Evolutionary conservation across 1,140 invertebrate genomes (phyloP).

Genomic region (Anthonomus grandis): DNA sequence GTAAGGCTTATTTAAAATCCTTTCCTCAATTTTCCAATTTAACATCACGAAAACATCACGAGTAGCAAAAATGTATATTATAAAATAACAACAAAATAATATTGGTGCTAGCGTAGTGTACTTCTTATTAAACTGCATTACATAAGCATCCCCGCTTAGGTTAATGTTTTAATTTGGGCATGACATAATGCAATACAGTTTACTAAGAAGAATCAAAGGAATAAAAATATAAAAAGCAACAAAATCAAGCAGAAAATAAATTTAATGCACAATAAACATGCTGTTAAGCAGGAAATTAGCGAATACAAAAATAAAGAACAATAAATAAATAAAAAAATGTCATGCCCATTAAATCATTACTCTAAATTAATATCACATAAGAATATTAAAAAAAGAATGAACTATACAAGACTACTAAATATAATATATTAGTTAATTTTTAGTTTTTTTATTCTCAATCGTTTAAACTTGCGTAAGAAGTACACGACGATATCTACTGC

Average conservation of each 20-base stretch:
- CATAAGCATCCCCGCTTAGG: background rate
- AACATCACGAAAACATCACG: no score
- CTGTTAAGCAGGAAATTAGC: conserved; percentile 34
- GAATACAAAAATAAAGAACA: conserved; percentile 27
- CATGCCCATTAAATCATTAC: conserved; percentile 23
- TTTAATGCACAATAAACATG: conserved; percentile 40
- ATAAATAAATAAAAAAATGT: conserved; percentile 22
- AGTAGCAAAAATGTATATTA: no score
- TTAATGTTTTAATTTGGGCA: background rate
- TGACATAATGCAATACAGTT: background rate
- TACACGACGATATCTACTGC: conserved; percentile 33
- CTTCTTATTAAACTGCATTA: background rate
- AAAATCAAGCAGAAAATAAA: conserved; percentile 28
- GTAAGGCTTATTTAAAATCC: no score
- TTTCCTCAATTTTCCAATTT: no score
- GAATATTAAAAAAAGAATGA: background rate
- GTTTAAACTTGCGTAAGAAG: conserved; percentile 32
- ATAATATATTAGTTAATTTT: conserved; percentile 27
- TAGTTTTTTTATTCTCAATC: conserved; percentile 22
- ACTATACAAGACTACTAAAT: conserved; percentile 14
- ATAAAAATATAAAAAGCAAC: conserved; percentile 31
- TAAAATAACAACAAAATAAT: no score
- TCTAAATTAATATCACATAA: conserved; percentile 21
- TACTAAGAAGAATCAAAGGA: conserved; percentile 4
- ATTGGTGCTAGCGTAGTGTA: background rate